Evolutionary conservation across 2,797 vertebrate species (phyloP).

Genomic region (Pangasius krempfi): DNA sequence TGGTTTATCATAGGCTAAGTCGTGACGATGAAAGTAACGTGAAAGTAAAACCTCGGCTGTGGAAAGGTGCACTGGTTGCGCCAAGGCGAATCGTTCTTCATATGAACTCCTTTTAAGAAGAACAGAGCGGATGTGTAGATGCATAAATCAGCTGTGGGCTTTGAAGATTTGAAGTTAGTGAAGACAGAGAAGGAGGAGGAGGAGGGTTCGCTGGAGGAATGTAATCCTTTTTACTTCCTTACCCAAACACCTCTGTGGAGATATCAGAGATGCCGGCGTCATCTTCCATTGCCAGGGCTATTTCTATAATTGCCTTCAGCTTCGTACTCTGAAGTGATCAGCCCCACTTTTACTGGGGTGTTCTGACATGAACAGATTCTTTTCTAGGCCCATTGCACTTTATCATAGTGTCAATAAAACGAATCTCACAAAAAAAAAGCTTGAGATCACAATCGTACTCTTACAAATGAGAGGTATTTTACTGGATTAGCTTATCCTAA

Average conservation of each 20-base stretch:
- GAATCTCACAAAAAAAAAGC: background rate
- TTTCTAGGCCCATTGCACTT: background rate
- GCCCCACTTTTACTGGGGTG: background rate
- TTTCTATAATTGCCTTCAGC: constrained; percentile 26
- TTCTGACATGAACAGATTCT: background rate
- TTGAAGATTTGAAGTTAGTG: constrained; percentile 27
- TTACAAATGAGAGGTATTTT: background rate
- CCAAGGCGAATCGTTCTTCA: constrained; percentile 49
- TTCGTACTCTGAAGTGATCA: constrained; percentile 20
- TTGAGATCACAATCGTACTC: background rate
- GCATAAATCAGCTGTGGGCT: constrained; percentile 31
- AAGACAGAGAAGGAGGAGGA: constrained; percentile 7
- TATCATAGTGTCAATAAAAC: background rate
- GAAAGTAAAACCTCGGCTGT: constrained; percentile 77
- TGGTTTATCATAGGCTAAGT: constrained; percentile 66
- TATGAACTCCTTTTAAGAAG: constrained; percentile 44
- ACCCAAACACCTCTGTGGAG: constrained; percentile 17
- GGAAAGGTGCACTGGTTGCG: constrained; percentile 13
- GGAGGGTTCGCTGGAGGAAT: constrained; percentile 14
- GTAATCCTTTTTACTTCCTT: constrained; percentile 20
- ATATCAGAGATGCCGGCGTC: constrained; percentile 2
- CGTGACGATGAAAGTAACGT: constrained; percentile 67
- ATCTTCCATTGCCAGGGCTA: background rate
- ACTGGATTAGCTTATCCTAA: background rate
- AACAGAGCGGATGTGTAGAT: constrained; percentile 32